These are phyloP conservation scores for Brachionus manjavacas DNA, from an alignment of 1,140 invertebrate species.

Conservation along the genomic window DNA sequence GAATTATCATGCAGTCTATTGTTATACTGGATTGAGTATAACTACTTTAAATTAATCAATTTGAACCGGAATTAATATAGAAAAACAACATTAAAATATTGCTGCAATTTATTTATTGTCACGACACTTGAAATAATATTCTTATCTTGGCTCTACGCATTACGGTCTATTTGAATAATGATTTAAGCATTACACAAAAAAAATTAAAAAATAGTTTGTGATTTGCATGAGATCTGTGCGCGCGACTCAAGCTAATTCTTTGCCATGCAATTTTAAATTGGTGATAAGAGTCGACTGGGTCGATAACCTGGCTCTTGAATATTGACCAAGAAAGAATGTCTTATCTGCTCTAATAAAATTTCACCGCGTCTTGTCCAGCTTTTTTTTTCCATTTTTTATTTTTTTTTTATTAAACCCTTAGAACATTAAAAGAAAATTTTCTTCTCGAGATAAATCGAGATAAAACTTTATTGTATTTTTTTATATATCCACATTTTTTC, in stretches of 20 bases:
- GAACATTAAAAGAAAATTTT: slow-evolving; percentile 28
- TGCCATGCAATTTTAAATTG: background rate
- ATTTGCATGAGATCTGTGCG: background rate
- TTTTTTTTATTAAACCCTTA: slow-evolving; percentile 1
- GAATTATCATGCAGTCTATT: slow-evolving; percentile 38
- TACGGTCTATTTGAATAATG: slow-evolving; percentile 38
- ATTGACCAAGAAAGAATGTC: slow-evolving; percentile 23
- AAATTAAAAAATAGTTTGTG: background rate
- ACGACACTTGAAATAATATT: slow-evolving; percentile 31
- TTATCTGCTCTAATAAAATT: slow-evolving; percentile 24
- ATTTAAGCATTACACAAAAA: background rate
- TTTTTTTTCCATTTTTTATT: background rate
- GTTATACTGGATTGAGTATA: background rate
- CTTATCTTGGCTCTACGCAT: slow-evolving; percentile 16
- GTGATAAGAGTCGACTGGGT: background rate
- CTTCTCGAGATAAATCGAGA: slow-evolving; percentile 4
- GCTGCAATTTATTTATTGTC: slow-evolving; percentile 12
- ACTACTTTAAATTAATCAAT: slow-evolving; percentile 39
- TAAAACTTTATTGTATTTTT: background rate
- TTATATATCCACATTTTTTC: background rate
- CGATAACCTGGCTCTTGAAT: background rate
- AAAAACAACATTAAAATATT: slow-evolving; percentile 38
- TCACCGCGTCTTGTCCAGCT: slow-evolving; percentile 22
- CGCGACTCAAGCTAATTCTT: background rate
- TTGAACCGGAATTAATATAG: slow-evolving; percentile 37